phyloP scores from a whole-genome alignment of 2,113 vertebrate genomes.

The Sebastes schlegelii region DNA sequence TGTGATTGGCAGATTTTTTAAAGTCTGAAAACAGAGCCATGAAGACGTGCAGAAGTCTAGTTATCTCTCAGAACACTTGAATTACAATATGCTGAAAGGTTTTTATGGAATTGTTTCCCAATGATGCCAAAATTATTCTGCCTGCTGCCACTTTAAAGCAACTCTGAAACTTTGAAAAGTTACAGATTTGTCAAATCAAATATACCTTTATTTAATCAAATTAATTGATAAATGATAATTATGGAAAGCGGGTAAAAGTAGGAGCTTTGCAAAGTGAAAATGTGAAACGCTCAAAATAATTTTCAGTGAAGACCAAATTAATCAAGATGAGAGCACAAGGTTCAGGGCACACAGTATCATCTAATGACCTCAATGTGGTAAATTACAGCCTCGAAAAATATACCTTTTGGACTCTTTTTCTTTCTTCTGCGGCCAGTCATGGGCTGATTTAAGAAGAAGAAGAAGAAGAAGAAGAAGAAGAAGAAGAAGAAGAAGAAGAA shows the following conservation, averaged over 20 bases:
- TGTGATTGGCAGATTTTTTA: no score
- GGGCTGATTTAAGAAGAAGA: background rate
- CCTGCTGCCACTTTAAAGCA: background rate
- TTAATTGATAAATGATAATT: background rate
- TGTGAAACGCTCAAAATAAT: background rate
- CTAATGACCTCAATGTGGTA: conserved; percentile 4
- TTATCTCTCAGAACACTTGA: no score
- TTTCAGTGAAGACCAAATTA: background rate
- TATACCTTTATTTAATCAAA: background rate
- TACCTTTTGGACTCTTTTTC: background rate
- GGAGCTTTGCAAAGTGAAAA: background rate
- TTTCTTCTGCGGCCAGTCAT: background rate
- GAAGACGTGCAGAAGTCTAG: no score
- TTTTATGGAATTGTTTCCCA: no score
- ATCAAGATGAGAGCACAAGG: background rate
- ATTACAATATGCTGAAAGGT: no score
- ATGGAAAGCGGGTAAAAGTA: background rate
- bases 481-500: no score
- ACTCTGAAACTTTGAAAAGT: background rate
- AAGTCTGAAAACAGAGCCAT: no score
- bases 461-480: no score
- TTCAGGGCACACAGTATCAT: background rate
- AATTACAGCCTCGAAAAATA: background rate
- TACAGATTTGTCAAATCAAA: background rate
- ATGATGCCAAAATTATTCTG: no score